These are phyloP conservation scores for Cosmorhoe ocellata DNA, from an alignment of 2,888 invertebrate genomes.

Conservation along the genomic window DNA sequence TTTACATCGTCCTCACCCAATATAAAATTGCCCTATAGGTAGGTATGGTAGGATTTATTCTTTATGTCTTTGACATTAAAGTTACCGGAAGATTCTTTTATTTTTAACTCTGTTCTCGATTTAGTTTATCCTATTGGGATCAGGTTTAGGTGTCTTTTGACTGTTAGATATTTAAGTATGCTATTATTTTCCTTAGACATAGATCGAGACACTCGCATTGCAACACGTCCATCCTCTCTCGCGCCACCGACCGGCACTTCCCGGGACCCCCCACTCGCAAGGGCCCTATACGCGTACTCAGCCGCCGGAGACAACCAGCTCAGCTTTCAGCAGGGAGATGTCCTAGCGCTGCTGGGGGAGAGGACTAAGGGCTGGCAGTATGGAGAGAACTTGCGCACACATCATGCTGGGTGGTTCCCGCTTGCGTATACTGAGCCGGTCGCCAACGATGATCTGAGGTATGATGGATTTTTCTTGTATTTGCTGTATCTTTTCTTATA, in stretches of 20 bases:
- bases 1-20: too few species aligned
- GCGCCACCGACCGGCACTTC: conserved; percentile 80
- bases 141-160: too few species aligned
- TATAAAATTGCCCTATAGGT: too few species aligned
- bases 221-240: conserved; percentile 85
- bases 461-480: neutral
- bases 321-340: conserved; percentile 95
- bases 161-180: too few species aligned
- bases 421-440: conserved; percentile 95
- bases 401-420: conserved; percentile 97
- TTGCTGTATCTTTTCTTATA: too few species aligned
- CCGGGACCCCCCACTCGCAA: conserved; percentile 89
- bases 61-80: neutral
- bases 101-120: too few species aligned
- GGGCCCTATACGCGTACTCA: conserved; percentile 94
- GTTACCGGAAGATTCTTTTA: too few species aligned
- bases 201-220: conserved; percentile 64
- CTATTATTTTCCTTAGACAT: neutral
- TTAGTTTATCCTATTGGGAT: too few species aligned
- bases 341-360: conserved; percentile 93
- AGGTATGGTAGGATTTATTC: too few species aligned
- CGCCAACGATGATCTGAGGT: conserved; percentile 81
- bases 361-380: conserved; percentile 98
- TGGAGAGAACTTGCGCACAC: conserved; percentile 96
- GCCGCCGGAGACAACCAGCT: conserved; percentile 95